Evolutionary conservation across 2,888 invertebrate species (phyloP).

Genomic region (Argyresthia goedartella): DNA sequence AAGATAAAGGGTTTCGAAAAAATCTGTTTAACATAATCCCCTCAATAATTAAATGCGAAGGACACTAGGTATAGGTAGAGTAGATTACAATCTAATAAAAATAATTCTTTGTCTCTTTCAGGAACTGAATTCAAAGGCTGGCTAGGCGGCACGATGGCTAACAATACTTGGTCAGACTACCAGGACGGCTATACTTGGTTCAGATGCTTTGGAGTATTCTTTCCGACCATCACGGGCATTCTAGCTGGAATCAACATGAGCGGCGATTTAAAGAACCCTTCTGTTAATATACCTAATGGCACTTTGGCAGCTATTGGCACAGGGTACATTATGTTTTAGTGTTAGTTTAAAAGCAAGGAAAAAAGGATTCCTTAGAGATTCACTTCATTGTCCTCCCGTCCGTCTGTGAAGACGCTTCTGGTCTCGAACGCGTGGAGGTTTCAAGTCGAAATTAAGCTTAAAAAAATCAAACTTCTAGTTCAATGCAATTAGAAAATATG

Average conservation of each 20-base stretch:
- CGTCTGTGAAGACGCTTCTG: too few species aligned
- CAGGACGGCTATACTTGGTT: slow-evolving; percentile 90
- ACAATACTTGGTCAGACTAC: slow-evolving; percentile 87
- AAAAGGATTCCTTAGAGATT: too few species aligned
- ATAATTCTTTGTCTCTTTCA: slow-evolving; percentile 27
- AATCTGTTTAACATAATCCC: too few species aligned
- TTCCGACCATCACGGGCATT: slow-evolving; percentile 97
- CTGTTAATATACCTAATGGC: slow-evolving; percentile 93
- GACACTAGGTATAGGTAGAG: too few species aligned
- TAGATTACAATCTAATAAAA: too few species aligned
- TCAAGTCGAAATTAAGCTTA: too few species aligned
- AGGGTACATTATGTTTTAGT: slow-evolving; percentile 72
- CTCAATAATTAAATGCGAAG: too few species aligned
- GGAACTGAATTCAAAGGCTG: slow-evolving; percentile 90
- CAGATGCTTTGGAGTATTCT: slow-evolving; percentile 96
- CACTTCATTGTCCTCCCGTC: too few species aligned
- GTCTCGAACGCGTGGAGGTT: too few species aligned
- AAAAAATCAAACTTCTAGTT: too few species aligned
- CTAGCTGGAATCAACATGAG: slow-evolving; percentile 99
- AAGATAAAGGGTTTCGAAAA: too few species aligned
- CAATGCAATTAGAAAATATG: too few species aligned
- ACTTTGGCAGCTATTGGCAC: slow-evolving; percentile 93
- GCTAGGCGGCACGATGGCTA: slow-evolving; percentile 80
- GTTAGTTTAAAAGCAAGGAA: neutral
- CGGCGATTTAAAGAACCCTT: slow-evolving; percentile 93